Conservation (phyloP, 37 sponge, comb jelly and placozoan genomes). For the Ephydatia muelleri region DNA sequence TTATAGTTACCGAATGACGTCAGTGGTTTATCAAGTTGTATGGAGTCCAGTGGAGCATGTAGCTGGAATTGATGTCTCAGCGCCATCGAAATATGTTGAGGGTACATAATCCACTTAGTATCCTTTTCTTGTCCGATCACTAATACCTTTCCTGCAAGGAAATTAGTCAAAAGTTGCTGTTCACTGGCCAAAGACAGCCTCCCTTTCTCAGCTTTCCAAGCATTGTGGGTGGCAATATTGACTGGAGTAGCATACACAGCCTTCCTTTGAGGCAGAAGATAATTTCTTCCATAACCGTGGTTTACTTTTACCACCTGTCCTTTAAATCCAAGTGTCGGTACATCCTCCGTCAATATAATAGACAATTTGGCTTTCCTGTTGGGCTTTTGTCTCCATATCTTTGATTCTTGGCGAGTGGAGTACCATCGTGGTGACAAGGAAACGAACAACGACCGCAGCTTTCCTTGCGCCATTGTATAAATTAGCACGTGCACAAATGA, state of each 20-base stretch:
- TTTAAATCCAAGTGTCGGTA: conserved; percentile 62
- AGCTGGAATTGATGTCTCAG: conserved; percentile 41
- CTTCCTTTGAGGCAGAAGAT: conserved; percentile 55
- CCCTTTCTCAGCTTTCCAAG: conserved; percentile 42
- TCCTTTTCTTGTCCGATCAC: conserved; percentile 32
- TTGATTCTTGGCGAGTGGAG: conserved; percentile 48
- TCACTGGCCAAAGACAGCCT: not conserved
- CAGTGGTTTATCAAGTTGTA: conserved; percentile 57
- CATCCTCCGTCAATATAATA: conserved; percentile 72
- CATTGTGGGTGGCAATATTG: conserved; percentile 49
- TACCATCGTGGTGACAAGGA: conserved; percentile 13
- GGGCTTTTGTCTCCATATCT: conserved; percentile 75
- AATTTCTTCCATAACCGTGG: conserved; percentile 84
- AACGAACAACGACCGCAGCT: not conserved
- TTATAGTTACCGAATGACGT: conserved; percentile 13
- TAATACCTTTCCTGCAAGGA: conserved; percentile 38
- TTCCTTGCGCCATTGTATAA: not conserved
- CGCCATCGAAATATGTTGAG: conserved; percentile 54
- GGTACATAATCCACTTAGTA: conserved; percentile 28
- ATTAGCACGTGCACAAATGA: not conserved
- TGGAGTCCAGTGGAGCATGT: conserved; percentile 71
- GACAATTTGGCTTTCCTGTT: conserved; percentile 64
- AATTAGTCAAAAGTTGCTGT: conserved; percentile 23
- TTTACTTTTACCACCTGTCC: conserved; percentile 74
- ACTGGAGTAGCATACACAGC: conserved; percentile 79